These are phyloP conservation scores for Ectemnius continuus DNA, from an alignment of 2,888 invertebrate species.

Conservation along the genomic window DNA sequence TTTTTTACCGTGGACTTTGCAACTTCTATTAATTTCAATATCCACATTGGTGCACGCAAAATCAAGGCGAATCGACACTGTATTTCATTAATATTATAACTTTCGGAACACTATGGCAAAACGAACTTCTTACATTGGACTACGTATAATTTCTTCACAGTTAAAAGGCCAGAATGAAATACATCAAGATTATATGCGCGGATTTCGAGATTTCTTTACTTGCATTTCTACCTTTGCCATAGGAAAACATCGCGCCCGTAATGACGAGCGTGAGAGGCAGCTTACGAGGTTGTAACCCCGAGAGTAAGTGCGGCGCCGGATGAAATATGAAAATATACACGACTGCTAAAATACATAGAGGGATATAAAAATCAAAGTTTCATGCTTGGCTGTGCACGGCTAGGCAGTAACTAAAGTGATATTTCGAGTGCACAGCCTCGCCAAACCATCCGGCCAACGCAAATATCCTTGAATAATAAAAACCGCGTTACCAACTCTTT, in stretches of 20 bases:
- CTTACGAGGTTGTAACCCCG: neutral
- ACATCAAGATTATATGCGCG: neutral
- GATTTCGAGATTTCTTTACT: neutral
- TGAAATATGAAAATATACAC: neutral
- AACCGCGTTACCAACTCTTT: too few relatives aligned
- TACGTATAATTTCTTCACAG: neutral
- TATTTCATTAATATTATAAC: neutral
- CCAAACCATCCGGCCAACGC: too few relatives aligned
- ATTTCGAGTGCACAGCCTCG: neutral
- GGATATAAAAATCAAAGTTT: constrained; percentile 1
- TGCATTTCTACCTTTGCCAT: neutral
- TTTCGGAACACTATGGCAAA: neutral
- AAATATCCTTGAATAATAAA: too few relatives aligned
- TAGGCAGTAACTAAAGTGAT: neutral
- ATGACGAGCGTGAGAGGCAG: neutral
- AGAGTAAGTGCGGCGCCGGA: neutral
- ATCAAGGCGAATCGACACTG: neutral
- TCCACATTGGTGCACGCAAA: too few relatives aligned
- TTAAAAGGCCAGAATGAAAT: neutral
- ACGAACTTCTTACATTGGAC: neutral
- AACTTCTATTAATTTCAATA: neutral
- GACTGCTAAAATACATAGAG: neutral
- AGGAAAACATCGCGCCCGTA: neutral
- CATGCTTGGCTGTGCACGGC: neutral
- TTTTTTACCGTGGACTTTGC: neutral